Conservation (phyloP, 1,140 invertebrate genomes). For the Magallana gigas region DNA sequence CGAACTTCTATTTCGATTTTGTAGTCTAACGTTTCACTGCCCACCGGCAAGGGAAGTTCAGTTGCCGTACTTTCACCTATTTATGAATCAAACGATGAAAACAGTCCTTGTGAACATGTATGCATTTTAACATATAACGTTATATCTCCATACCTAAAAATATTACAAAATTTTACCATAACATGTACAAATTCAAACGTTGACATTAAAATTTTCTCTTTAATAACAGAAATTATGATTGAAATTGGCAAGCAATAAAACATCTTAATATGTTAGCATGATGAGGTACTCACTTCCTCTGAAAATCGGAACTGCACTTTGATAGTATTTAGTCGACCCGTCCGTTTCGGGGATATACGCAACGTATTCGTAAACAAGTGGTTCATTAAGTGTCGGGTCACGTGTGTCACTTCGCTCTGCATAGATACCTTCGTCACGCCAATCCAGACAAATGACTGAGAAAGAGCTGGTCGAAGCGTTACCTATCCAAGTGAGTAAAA, state of each 20-base stretch:
- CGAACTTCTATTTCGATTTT: conserved; percentile 16
- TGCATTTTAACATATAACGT: no score
- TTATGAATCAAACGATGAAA: neutral
- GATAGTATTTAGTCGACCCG: neutral
- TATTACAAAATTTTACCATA: no score
- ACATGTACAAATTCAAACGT: no score
- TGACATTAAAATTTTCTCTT: no score
- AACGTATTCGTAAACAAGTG: conserved; percentile 39
- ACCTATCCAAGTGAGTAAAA: neutral
- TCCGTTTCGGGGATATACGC: neutral
- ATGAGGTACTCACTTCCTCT: conserved; percentile 33
- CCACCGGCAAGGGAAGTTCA: conserved; percentile 42
- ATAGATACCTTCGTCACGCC: conserved; percentile 45
- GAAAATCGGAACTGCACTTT: conserved; percentile 1
- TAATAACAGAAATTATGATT: no score
- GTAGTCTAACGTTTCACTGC: conserved; percentile 28
- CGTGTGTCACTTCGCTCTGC: neutral
- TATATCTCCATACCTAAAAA: no score
- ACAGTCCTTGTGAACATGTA: no score
- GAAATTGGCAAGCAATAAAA: no score
- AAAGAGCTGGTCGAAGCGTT: conserved; percentile 41
- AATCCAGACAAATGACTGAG: conserved; percentile 21
- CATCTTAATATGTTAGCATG: no score
- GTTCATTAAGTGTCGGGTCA: conserved; percentile 14
- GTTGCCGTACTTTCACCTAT: conserved; percentile 56